phyloP scores from a whole-genome alignment of 1,140 invertebrate genomes.

The Agrilus planipennis region DNA sequence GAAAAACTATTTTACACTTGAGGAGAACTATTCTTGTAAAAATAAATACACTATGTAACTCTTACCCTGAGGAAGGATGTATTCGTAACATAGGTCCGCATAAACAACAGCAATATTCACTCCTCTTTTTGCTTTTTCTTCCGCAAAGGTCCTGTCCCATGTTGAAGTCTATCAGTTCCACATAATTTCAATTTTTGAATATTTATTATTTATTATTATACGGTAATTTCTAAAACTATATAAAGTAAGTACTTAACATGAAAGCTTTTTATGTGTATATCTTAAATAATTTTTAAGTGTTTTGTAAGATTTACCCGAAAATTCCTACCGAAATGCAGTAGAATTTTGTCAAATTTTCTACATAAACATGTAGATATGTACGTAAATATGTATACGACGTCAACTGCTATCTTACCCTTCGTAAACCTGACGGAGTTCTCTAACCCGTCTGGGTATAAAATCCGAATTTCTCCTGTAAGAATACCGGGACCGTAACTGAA shows the following conservation, averaged over 20 bases:
- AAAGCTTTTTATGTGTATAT: neutral
- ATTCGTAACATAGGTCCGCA: conserved; percentile 41
- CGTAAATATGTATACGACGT: no score
- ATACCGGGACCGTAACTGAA: no score
- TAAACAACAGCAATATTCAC: conserved; percentile 41
- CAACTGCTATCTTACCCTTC: neutral
- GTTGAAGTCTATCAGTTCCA: no score
- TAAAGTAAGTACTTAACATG: neutral
- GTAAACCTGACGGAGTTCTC: neutral
- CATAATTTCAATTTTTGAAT: no score
- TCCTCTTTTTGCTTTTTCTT: conserved; percentile 51
- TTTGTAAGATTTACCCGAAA: no score
- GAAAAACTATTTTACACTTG: neutral
- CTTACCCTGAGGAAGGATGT: conserved; percentile 45
- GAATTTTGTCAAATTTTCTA: no score
- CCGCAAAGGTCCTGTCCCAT: conserved; percentile 65
- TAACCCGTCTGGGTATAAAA: conserved; percentile 2
- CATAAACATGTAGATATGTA: no score
- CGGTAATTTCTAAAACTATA: neutral
- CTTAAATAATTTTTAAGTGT: neutral
- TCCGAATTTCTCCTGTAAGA: conserved; percentile 5
- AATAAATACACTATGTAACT: neutral
- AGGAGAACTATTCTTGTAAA: neutral
- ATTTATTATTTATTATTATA: no score
- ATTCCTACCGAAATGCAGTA: no score